phyloP scores from a whole-genome alignment of 1,140 invertebrate genomes.

The Nylanderia fulva region DNA sequence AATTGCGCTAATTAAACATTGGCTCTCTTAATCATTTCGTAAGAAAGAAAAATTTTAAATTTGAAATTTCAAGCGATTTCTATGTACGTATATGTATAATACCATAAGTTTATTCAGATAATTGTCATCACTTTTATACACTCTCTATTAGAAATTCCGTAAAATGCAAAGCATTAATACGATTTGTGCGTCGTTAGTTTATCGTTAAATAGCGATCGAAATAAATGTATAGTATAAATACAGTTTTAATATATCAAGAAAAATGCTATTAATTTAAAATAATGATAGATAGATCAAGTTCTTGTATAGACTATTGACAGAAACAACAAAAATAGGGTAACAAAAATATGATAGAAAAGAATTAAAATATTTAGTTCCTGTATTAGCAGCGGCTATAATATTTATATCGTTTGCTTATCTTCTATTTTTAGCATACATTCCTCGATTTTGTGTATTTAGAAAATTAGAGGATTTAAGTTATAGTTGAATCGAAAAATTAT shows the following conservation, averaged over 20 bases:
- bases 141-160: not conserved
- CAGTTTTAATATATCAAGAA: not conserved
- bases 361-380: conserved; percentile 3
- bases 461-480: conserved; percentile 19
- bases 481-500: not conserved
- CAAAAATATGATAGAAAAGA: not conserved
- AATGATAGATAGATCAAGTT: not conserved
- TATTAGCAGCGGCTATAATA: not conserved
- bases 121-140: not conserved
- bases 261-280: conserved; percentile 20
- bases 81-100: too few species aligned
- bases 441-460: not conserved
- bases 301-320: not conserved
- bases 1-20: too few species aligned
- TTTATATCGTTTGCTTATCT: conserved; percentile 5
- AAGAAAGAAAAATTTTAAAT: too few species aligned
- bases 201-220: not conserved
- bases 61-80: too few species aligned
- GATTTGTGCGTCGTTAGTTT: not conserved
- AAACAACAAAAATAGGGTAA: not conserved
- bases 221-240: not conserved
- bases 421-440: conserved; percentile 7
- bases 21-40: too few species aligned
- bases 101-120: not conserved
- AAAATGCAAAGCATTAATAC: not conserved